These are phyloP conservation scores for Microplitis manilae DNA, from an alignment of 2,888 invertebrate genomes.

Conservation along the genomic window DNA sequence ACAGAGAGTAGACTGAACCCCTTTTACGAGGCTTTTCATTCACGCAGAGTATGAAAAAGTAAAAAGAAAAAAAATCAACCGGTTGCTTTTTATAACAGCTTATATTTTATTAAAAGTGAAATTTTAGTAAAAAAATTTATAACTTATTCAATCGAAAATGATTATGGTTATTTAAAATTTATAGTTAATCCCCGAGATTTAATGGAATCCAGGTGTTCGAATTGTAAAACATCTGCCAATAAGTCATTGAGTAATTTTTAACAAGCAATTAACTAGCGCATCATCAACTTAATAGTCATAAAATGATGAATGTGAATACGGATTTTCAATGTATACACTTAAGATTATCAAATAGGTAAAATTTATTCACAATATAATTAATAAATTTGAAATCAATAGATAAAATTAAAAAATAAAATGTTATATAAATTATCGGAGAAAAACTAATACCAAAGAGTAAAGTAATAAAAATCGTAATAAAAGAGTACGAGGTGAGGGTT, in stretches of 20 bases:
- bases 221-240: conserved; percentile 41
- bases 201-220: conserved; percentile 39
- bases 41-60: conserved; percentile 17
- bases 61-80: conserved; percentile 14
- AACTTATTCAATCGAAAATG: background rate
- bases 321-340: too few relatives aligned
- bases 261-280: background rate
- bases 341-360: conserved; percentile 39
- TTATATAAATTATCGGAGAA: background rate
- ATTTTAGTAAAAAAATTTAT: conserved; percentile 12
- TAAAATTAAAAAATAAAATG: background rate
- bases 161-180: conserved; percentile 1
- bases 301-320: conserved; percentile 54
- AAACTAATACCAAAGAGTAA: background rate
- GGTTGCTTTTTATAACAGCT: conserved; percentile 24
- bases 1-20: conserved; percentile 65
- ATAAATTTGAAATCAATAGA: background rate
- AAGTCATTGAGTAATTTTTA: conserved; percentile 37
- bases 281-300: conserved; percentile 63
- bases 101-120: conserved; percentile 3
- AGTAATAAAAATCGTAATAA: background rate
- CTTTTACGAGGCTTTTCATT: conserved; percentile 67
- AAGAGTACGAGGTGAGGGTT: background rate
- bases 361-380: conserved; percentile 16
- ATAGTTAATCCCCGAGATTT: conserved; percentile 45